A percentile compares a stretch with the other conserved stretches of the same genome.
These are phyloP conservation scores for Gallinago paraguaiae DNA, from an alignment of 2,113 vertebrate species.

Conservation along the genomic window DNA sequence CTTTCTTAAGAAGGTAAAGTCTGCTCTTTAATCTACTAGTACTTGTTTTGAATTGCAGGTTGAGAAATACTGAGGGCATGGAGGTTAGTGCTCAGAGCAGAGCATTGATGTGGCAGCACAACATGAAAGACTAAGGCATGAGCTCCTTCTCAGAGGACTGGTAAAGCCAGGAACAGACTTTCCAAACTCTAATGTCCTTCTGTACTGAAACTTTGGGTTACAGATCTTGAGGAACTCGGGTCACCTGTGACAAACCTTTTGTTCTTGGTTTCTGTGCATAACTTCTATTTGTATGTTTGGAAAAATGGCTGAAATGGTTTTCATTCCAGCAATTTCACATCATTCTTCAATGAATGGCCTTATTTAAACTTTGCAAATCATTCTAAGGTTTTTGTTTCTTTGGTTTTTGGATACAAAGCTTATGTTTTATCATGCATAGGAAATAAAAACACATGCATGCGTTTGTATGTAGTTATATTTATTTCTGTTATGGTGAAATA, in stretches of 20 bases:
- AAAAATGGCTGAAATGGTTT: neutral
- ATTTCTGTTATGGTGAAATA: neutral
- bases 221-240: neutral
- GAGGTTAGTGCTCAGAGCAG: neutral
- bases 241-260: neutral
- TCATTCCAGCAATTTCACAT: neutral
- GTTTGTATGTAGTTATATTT: neutral
- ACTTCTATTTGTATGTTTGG: neutral
- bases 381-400: neutral
- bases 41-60: conserved; percentile 4
- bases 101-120: neutral
- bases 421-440: neutral
- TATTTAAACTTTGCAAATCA: neutral
- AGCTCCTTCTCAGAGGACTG: neutral
- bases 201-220: neutral
- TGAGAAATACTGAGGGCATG: conserved; percentile 8
- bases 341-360: neutral
- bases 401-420: neutral
- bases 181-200: neutral
- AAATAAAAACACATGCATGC: neutral
- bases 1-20: neutral
- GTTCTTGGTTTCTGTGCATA: neutral
- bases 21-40: conserved; percentile 9
- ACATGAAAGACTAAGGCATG: neutral
- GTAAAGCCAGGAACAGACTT: neutral